Conservation (phyloP, 2,113 vertebrate genomes). For the Thinocorus orbignyianus region DNA sequence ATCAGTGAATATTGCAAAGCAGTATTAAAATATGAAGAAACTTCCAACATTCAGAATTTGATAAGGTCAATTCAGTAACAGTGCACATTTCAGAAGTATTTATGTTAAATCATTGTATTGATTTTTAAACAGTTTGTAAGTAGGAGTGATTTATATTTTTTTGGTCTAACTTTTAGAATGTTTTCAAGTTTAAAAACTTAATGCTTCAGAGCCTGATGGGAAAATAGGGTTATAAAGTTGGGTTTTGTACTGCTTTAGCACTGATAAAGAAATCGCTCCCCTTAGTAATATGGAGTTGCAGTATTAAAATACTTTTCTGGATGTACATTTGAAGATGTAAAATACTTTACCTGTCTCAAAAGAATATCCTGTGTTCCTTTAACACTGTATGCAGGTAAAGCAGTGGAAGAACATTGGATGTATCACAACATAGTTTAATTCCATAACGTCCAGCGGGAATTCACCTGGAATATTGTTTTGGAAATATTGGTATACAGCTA, state of each 20-base stretch:
- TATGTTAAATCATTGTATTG: background rate
- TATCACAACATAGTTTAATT: background rate
- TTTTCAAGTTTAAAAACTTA: background rate
- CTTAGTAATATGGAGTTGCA: background rate
- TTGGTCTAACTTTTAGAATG: background rate
- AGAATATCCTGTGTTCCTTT: background rate
- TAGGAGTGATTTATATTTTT: background rate
- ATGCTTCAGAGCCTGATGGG: background rate
- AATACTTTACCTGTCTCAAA: background rate
- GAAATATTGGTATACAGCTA: background rate
- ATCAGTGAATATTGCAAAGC: background rate
- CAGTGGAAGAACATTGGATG: background rate
- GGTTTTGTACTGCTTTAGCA: background rate
- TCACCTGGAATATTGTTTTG: conserved; percentile 13
- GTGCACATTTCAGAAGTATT: background rate
- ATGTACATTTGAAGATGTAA: background rate
- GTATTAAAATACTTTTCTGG: background rate
- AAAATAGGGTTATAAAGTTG: background rate
- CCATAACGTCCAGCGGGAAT: background rate
- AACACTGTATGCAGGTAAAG: background rate
- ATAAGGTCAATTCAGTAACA: background rate
- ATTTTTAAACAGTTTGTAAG: background rate
- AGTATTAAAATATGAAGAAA: background rate
- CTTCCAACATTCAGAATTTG: background rate
- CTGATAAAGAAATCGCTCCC: background rate